These are phyloP conservation scores for Fulmarus glacialis DNA, from an alignment of 2,113 vertebrate genomes.

Conservation along the genomic window DNA sequence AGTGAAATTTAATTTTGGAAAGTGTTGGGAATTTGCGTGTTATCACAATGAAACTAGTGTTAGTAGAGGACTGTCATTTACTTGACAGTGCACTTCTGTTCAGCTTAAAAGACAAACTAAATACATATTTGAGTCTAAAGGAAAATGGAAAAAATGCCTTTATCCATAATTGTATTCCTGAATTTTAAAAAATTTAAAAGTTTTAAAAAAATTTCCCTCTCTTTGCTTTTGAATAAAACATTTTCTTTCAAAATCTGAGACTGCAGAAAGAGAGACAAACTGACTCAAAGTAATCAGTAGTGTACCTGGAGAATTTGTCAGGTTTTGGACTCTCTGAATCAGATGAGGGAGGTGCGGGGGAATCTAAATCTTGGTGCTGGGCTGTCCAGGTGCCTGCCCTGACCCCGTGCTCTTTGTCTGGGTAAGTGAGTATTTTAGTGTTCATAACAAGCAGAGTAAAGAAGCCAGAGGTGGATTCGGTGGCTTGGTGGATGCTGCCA, in stretches of 20 bases:
- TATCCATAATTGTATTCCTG: background rate
- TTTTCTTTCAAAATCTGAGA: background rate
- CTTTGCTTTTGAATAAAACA: background rate
- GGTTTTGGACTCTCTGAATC: background rate
- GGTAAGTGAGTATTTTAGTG: background rate
- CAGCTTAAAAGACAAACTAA: background rate
- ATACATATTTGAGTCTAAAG: background rate
- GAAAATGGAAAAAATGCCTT: background rate
- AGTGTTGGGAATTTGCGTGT: background rate
- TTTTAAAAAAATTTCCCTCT: background rate
- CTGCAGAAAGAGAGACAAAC: background rate
- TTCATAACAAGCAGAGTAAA: background rate
- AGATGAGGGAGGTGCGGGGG: fast-evolving
- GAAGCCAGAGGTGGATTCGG: background rate
- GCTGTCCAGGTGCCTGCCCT: background rate
- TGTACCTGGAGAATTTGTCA: background rate
- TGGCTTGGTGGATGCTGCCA: background rate
- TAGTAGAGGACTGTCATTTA: background rate
- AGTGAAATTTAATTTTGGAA: background rate
- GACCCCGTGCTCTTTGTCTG: background rate
- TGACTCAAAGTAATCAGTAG: background rate
- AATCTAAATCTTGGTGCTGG: background rate
- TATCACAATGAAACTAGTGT: background rate
- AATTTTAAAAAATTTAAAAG: background rate
- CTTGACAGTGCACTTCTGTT: background rate